A percentile compares a stretch with the other conserved stretches of the same genome.
These are phyloP conservation scores for Bos indicus DNA, from an alignment of 2,113 vertebrate genomes.

Conservation along the genomic window DNA sequence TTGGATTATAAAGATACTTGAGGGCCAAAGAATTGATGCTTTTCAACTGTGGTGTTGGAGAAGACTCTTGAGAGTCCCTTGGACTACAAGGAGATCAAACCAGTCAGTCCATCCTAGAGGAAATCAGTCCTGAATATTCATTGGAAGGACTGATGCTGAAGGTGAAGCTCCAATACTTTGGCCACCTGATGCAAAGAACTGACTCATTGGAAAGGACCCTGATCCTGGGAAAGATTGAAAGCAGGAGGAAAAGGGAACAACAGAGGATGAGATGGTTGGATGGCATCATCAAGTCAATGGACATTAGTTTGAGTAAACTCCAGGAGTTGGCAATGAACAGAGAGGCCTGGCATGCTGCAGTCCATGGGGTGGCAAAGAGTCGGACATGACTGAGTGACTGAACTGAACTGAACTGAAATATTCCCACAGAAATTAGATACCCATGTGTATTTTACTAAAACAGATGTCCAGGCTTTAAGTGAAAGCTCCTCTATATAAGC, in stretches of 20 bases:
- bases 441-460: not conserved
- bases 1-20: not conserved
- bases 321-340: not conserved
- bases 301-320: not conserved
- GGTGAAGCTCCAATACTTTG: not conserved
- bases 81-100: not conserved
- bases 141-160: not conserved
- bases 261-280: not conserved
- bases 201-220: not conserved
- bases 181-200: not conserved
- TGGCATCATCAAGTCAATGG: not conserved
- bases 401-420: not conserved
- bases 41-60: not conserved
- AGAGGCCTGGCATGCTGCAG: not conserved
- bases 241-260: not conserved
- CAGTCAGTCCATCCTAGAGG: not conserved
- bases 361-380: not conserved
- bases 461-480: not conserved
- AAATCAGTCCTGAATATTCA: not conserved
- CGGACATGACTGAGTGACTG: not conserved
- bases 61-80: not conserved
- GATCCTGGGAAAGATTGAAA: not conserved
- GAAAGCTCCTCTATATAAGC: not conserved
- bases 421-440: not conserved
- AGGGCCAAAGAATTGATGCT: rapidly evolving